Evolutionary conservation across 1,140 invertebrate genomes (phyloP), one percentile per base, ranked within the genome.

Genomic region (Cecropterus lyciades): DNA sequence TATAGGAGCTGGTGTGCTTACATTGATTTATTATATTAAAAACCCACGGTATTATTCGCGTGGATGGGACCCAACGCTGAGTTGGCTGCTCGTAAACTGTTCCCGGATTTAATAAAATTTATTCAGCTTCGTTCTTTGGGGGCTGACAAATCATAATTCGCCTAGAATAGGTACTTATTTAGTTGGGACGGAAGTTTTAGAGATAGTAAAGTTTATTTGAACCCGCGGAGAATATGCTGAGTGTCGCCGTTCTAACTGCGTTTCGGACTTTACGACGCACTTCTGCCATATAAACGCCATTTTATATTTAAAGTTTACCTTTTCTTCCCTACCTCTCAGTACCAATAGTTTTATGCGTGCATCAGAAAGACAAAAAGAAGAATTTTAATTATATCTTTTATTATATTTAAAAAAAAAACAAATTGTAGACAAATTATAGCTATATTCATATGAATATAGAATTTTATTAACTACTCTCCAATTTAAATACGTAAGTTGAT

Each of bases 71-170:
- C 63, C 72, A 57, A 16, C 65, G 84, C 82, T 86, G 84, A 87
- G 77, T 76, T 75, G 68, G 74, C 71, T 74, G 73, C 66, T 89
- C 87, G 79, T 89, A 89, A 87, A 89, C 82, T 82, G 80, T 72
- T 84, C 79, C 75, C 73, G 81, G 84, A 89, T 87, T 89, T 87
- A 89, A 89, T 87, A 89, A 87, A 89, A 89, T 89, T 89, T 87
- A 89, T 89, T 87, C 81, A 81, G 77, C 76, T 70, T 67, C 77
- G 68, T 79, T 79, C 82, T 87, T 82, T 76, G 73, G 82, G 79
- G 85, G 74, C 80, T 81, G 80, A 87, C 85, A 86, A 89, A 89
- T 89, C 87, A 89, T 89, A 87, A 89, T 85, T 87, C 74, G 79
- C 78, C 69, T 74, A 67, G 80, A 85, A 89, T 85, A 85, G 77